Evolutionary conservation across 1,140 invertebrate species (phyloP), one percentile per base, ranked within the genome.

Genomic region (Oryctes rhinoceros): DNA sequence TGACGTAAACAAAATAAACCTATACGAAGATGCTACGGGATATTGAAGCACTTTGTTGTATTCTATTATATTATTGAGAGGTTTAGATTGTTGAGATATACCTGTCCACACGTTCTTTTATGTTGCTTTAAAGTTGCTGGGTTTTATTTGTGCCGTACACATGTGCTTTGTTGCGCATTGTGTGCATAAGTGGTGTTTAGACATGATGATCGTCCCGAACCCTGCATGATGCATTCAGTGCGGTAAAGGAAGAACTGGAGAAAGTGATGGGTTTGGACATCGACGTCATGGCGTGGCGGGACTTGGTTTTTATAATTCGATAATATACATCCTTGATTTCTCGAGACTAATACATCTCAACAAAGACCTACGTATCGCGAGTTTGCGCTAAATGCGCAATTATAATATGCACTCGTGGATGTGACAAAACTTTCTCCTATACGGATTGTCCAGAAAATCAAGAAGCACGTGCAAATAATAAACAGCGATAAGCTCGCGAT

Each of bases 31-130:
- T 53, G 49, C 49, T 15, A 15, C 13, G n/a, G 49, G 49, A n/a
- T 53, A 53, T 20, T 24, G 3, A 71, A 37, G 65, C 24, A 24
- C 20, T 65, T 71, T 71, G 18, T 71, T 71, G 18, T 71, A 30
- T 24, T 71, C 10, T 71, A 20, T 24, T 71, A n/a, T 74, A 24
- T 39, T 39, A 39, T 74, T 74, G 67, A 37, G 24, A 35, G 37
- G 24, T 74, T 39, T 6, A 74, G 53, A 18, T 59, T 74, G 24
- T 74, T 13, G 67, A 74, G 67, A 35, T 74, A 30, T 39, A 37
- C 67, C 67, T 74, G 24, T 74, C 67, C 67, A 35, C 67, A 74
- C 67, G 37, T 74, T 74, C 67, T 74, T 74, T 74, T 74, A 24
- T 74, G 24, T 74, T 35, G 18, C 67, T 71, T 71, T 37, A n/a